Percentiles rank a stretch among this genome's conserved stretches.
Evolutionary conservation across 2,113 vertebrate species (phyloP).

Genomic region (Leiothrix lutea): DNA sequence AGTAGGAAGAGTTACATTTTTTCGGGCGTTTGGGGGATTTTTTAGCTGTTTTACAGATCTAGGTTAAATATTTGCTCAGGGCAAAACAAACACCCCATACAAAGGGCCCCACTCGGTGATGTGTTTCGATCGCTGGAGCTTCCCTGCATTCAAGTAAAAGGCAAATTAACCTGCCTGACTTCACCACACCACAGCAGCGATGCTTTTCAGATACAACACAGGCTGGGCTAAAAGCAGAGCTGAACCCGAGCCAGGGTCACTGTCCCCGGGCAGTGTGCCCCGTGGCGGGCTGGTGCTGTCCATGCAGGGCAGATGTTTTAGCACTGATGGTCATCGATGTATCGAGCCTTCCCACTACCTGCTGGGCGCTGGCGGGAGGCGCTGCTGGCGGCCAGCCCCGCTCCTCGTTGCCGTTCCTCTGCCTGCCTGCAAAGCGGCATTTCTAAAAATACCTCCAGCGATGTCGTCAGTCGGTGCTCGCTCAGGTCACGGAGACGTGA

Average conservation of each 20-base stretch:
- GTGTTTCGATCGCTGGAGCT: not conserved
- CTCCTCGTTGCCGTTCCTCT: not conserved
- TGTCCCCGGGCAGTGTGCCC: rapidly evolving
- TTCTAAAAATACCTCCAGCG: conserved; percentile 19
- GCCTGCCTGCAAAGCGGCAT: not conserved
- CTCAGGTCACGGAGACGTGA: not conserved
- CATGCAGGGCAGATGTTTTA: not conserved
- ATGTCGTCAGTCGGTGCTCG: not conserved
- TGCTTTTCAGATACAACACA: not conserved
- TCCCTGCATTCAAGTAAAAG: not conserved
- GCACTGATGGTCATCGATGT: rapidly evolving
- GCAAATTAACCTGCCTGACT: conserved; percentile 1
- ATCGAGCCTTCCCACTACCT: not conserved
- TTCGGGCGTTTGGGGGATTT: not conserved
- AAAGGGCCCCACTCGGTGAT: not conserved
- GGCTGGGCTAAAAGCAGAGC: not conserved
- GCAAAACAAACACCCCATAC: not conserved
- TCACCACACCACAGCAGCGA: not conserved
- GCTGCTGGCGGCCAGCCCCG: not conserved
- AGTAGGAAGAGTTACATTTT: not conserved
- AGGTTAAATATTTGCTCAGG: conserved; percentile 33
- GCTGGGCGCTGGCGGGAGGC: not conserved
- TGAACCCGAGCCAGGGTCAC: rapidly evolving
- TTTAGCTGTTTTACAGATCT: not conserved
- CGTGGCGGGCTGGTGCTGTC: rapidly evolving